Evolutionary conservation across 37 sponge, comb jelly and placozoan species (phyloP), one percentile per base, ranked within the genome.

Genomic region (Dysidea cf. avara): DNA sequence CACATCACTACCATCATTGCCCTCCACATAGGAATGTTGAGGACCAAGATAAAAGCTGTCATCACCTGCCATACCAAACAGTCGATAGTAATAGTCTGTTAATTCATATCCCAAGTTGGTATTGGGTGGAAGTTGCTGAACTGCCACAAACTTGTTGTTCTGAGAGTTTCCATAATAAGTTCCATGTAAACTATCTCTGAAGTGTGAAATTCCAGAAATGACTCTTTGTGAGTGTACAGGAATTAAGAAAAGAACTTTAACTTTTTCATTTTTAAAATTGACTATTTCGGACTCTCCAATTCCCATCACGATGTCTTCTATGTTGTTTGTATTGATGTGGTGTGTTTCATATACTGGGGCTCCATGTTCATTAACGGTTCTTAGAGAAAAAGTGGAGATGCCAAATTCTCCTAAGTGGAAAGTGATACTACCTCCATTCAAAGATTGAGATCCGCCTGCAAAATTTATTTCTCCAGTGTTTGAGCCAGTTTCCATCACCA

Each of bases 341-440:
- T 46, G 7, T 2, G 39, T 25, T 73, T 33, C 24, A n/a, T n/a
- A n/a, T n/a, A n/a, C n/a, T 13, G 32, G 31, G 14, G 29, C 21
- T 34, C 30, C 40, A 39, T 60, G 31, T 56, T 59, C 61, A 24
- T 73, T 50, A 57, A 22, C 49, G 7, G 28, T 35, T 43, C 29
- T 28, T 59, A 22, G 31, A 57, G 31, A 7, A 5, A 73, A 6
- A 7, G 37, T 46, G 26, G 61, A 24, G 12, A 21, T 25, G 34
- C 32, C 61, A 58, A 29, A 36, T 4, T 73, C 74, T 37, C 59
- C 59, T 46, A 73, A 24, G 7, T 20, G n/a, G 28, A 73, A 73
- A 2, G 59, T 56, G 59, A 73, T 73, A 32, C 59, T 33, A 11
- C 74, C 74, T 59, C 74, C 74, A 57, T 73, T 60, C 74, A 61